Base-by-base conservation (phyloP, 2,113 vertebrate genomes). In the Larimichthys crocea region DNA sequence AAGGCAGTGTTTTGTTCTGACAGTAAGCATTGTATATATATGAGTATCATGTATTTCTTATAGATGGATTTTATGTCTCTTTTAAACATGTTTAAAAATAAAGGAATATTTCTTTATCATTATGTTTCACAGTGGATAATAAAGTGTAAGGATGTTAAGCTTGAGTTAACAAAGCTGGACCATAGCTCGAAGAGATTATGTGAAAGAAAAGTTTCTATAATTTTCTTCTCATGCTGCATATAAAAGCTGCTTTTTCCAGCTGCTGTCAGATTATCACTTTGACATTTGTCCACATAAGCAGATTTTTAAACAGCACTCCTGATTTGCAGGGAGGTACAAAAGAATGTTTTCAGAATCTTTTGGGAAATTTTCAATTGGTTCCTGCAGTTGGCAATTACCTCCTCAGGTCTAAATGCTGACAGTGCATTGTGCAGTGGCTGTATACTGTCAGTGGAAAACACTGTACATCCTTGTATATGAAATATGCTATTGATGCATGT, bases 381-480 rank as follows among this genome's bases (percentile, higher is more conserved):
- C 63, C 68, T 64, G 62, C 71, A 59, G 60, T 75, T 62, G 42
- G 74, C 65, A 86, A 86, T 90, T 80, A 83, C 79, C 77, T 76
- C 49, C 69, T 76, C 57, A 55, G 71, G 11, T 76, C 71, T 88
- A 73, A 83, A 75, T 83, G 86, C 88, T 91, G 90, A 90, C 75
- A 3, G 50, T 5, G 80, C 85, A 80, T 64, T 75, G 56, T 85
- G 60, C 40, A 57, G 17, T 14, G 42, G 52, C 80, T 52, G 73
- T 46, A 40, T 40, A 56, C 48, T 60, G 52, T 73, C 56, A 5
- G 61, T 61, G 8, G 62, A 9, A 59, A 80, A 81, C 65, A 68
- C 44, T 73, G n/a, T 70, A 61, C 60, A 52, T 71, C 35, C 57
- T 40, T 70, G 50, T 56, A 24, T 71, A 85, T 68, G 61, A 85